Base-by-base conservation (phyloP, 2,797 vertebrate species). In the Florisuga fusca region DNA sequence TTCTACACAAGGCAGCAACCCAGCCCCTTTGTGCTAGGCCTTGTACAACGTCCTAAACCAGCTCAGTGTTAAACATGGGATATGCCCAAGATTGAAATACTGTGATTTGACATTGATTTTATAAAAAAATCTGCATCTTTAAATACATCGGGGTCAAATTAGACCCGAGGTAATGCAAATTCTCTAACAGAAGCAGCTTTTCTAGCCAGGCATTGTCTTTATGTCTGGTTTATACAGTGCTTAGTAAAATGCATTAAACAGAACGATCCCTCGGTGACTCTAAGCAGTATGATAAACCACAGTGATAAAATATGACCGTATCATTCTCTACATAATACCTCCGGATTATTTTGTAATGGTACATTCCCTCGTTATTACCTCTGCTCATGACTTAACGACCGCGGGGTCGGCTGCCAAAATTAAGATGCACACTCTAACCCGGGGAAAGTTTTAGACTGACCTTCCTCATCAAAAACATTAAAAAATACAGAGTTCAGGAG, bases 61-160 rank as follows among this genome's bases (percentile, higher is more conserved):
- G 51, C 1, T 22, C 51, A 5, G 13, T 2, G 21, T 43, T 38
- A 34, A 76, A 57, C 33, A 71, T 43, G 53, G 7, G 5, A 6
- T 14, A 53, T 54, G n/a, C 5, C 6, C 6, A 5, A 25, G 19
- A 38, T 0, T 10, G 31, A 76, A 26, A 18, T 19, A 17, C 7
- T n/a, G 43, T 6, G 23, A 38, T 7, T 7, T 11, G 21, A 63
- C 8, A 13, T 12, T 75, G 22, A 20, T 82, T 57, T 67, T 69
- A 84, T 55, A 31, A 21, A 46, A 12, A 13, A 50, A 10, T 26
- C 17, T 1, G 8, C 13, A 10, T 63, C 51, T 73, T 82, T 50
- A 71, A 93, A 50, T n/a, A 27, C 6, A 63, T 14, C 2, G 1
- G n/a, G 61, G 54, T 74, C 48, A 82, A 64, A 67, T 64, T 8